phyloP scores from a whole-genome alignment of 2,888 invertebrate genomes.

The Agelastica alni region DNA sequence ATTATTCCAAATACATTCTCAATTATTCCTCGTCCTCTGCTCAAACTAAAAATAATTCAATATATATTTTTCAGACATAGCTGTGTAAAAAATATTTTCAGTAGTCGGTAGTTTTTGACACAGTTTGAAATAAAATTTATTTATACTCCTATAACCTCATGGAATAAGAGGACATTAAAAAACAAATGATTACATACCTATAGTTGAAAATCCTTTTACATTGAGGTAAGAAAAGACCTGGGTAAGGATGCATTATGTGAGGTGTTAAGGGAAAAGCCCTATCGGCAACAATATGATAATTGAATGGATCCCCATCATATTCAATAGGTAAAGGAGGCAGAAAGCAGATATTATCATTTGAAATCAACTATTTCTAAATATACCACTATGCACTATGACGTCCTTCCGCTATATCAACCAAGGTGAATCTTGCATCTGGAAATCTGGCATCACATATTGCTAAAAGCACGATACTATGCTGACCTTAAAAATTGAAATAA shows the following conservation, averaged over 20 bases:
- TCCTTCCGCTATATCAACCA: constrained; percentile 30
- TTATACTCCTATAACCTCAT: background rate
- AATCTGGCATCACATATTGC: constrained; percentile 20
- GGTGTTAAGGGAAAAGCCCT: background rate
- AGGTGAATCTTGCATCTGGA: constrained; percentile 25
- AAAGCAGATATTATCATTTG: background rate
- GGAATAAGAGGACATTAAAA: too few species aligned
- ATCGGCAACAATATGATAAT: background rate
- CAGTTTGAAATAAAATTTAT: background rate
- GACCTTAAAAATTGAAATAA: constrained; percentile 9
- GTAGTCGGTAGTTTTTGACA: background rate
- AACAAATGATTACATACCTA: background rate
- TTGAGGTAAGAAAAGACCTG: background rate
- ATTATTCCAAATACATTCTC: background rate
- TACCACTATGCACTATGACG: background rate
- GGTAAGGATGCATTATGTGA: background rate
- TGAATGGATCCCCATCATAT: background rate
- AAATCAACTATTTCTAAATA: background rate
- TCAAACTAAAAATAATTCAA: background rate
- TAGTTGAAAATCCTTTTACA: background rate
- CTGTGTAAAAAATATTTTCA: too few species aligned
- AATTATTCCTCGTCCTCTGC: background rate
- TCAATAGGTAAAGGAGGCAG: background rate
- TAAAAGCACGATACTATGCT: constrained; percentile 27
- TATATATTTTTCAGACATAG: background rate